Evolutionary conservation across 2,797 vertebrate species (phyloP).

Genomic region (Lepilemur ruficaudatus): DNA sequence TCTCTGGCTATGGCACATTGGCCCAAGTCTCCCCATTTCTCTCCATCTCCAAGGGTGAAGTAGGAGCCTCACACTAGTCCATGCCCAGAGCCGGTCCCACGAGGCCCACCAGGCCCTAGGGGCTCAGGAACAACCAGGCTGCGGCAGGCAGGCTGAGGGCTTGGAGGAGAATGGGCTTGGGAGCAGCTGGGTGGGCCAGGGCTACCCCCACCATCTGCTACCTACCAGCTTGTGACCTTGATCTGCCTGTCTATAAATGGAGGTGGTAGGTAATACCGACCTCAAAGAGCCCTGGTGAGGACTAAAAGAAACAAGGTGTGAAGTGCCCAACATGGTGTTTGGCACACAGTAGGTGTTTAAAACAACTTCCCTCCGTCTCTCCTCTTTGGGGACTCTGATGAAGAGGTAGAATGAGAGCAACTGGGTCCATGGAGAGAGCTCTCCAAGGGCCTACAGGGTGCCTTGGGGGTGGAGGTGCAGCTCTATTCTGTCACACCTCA

Average conservation of each 20-base stretch:
- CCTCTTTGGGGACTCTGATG: background rate
- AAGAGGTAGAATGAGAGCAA: background rate
- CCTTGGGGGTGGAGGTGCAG: background rate
- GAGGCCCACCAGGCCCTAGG: background rate
- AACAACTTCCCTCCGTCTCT: background rate
- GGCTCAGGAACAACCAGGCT: background rate
- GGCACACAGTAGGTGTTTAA: background rate
- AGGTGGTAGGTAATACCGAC: background rate
- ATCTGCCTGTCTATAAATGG: background rate
- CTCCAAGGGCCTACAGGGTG: background rate
- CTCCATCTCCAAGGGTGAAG: background rate
- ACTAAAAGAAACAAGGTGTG: accelerated
- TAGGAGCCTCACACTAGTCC: background rate
- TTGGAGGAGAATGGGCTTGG: background rate
- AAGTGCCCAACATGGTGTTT: background rate
- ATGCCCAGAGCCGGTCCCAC: background rate
- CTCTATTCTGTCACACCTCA: background rate
- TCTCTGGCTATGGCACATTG: background rate
- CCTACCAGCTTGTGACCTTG: background rate
- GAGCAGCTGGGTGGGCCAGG: background rate
- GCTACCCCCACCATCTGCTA: background rate
- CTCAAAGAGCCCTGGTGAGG: background rate
- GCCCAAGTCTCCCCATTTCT: background rate
- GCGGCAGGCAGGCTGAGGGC: background rate
- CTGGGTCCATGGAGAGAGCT: background rate